Percentiles rank a stretch among this genome's conserved stretches.
These are phyloP conservation scores for Xestia ashworthii DNA, from an alignment of 2,888 invertebrate species.

Conservation along the genomic window DNA sequence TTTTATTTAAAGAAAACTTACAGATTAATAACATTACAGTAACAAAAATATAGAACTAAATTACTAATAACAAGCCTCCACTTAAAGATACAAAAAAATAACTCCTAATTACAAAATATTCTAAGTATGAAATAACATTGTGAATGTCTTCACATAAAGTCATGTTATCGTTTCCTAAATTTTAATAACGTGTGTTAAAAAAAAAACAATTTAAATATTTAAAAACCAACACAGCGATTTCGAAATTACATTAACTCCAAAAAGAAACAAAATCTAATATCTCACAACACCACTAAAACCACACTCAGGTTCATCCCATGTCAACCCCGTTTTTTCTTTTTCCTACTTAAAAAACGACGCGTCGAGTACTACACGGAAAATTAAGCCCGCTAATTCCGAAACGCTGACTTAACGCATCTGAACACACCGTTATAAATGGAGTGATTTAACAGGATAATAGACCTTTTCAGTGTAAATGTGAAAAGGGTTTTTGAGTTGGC, in stretches of 20 bases:
- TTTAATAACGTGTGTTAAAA: no score
- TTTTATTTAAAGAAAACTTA: no score
- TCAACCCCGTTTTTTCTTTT: slow-evolving; percentile 32
- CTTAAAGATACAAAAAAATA: no score
- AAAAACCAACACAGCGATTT: neutral
- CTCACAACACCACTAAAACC: slow-evolving; percentile 26
- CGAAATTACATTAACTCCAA: neutral
- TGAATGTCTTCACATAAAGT: no score
- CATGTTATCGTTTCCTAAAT: no score
- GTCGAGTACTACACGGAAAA: slow-evolving; percentile 49
- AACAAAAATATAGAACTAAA: no score
- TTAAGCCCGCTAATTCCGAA: slow-evolving; percentile 61
- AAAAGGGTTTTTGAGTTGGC: slow-evolving; percentile 64
- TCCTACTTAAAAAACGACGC: slow-evolving; percentile 55
- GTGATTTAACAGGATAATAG: slow-evolving; percentile 64
- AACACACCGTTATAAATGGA: slow-evolving; percentile 61
- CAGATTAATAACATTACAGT: no score
- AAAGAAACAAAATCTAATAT: slow-evolving; percentile 20
- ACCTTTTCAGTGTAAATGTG: slow-evolving; percentile 61
- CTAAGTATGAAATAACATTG: no score
- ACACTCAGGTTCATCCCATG: slow-evolving; percentile 31
- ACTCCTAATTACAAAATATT: no score
- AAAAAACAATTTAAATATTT: neutral
- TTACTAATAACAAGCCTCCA: no score
- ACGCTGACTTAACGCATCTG: slow-evolving; percentile 61